These are phyloP conservation scores for Menidia menidia DNA, from an alignment of 2,797 vertebrate species.

Conservation along the genomic window DNA sequence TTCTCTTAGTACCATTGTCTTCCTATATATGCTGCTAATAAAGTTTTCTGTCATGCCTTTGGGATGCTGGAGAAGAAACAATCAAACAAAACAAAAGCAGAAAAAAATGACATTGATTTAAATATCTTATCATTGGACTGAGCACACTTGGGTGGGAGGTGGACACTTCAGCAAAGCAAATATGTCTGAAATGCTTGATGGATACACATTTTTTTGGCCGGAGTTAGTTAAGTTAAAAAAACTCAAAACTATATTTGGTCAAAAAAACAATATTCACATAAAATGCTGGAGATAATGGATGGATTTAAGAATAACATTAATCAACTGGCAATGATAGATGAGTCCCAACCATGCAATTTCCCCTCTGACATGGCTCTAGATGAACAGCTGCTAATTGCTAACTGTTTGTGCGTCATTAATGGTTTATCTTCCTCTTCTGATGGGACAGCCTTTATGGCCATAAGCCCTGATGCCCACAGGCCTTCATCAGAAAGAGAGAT, in stretches of 20 bases:
- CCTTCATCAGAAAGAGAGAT: conserved; percentile 21
- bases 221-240: too few relatives aligned
- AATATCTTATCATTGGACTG: too few relatives aligned
- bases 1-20: conserved; percentile 15
- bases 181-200: too few relatives aligned
- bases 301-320: conserved; percentile 41
- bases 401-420: conserved; percentile 47
- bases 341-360: conserved; percentile 16
- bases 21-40: conserved; percentile 15
- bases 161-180: too few relatives aligned
- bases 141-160: too few relatives aligned
- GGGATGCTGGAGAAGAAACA: not conserved
- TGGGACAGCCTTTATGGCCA: conserved; percentile 27
- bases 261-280: conserved; percentile 37
- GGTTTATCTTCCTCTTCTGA: conserved; percentile 33
- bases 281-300: conserved; percentile 40
- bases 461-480: conserved; percentile 37
- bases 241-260: not conserved
- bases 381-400: too few relatives aligned
- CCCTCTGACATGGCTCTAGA: conserved; percentile 9
- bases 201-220: too few relatives aligned
- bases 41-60: not conserved
- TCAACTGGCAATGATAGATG: conserved; percentile 48
- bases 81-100: not conserved
- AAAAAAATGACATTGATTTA: too few relatives aligned